Base-by-base conservation (phyloP, 1,140 invertebrate species). In the Drosophila tristis region DNA sequence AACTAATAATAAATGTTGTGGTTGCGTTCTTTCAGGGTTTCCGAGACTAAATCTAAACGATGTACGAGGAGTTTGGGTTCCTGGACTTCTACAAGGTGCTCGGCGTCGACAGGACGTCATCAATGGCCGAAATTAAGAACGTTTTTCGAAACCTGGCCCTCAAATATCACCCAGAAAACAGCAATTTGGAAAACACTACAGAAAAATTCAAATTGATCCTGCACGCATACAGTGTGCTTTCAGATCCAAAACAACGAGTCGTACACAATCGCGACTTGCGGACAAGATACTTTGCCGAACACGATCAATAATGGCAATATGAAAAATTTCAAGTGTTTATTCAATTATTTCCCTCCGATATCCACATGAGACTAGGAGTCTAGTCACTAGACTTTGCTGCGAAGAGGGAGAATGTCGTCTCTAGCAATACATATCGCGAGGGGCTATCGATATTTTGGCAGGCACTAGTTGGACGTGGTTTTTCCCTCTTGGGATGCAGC, bases 41-140 rank as follows among this genome's bases (percentile, higher is more conserved):
- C n/a, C 1, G 26, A 29, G 26, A 29, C 26, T 7, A 5, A 29
- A 29, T 8, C 29, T 2, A 29, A 29, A 5, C 29, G 15, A 72
- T 59, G 57, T 55, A 45, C 13, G 26, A 25, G 44, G 5, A 42
- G 9, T 47, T 51, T 45, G 59, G 48, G n/a, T 45, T 9, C 20
- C 7, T 31, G 5, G 23, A 65, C 42, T 31, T 57, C 11, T 65
- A 65, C 35, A 25, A 1, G 0, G 51, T 45, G 25, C 29, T 72
- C n/a, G 9, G 26, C 1, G 16, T 72, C 13, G 2, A n/a, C 1
- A 23, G 2, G 13, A 16, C n/a, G 0, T 31, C 51, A 26, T 20
- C 51, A n/a, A 7, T 6, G n/a, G 51, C 31, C 9, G 51, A 54
- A 1, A 54, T 54, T 31, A 54, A 20, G 15, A 11, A 54, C 5